Conservation (phyloP, 2,113 vertebrate genomes). For the Anhinga anhinga region DNA sequence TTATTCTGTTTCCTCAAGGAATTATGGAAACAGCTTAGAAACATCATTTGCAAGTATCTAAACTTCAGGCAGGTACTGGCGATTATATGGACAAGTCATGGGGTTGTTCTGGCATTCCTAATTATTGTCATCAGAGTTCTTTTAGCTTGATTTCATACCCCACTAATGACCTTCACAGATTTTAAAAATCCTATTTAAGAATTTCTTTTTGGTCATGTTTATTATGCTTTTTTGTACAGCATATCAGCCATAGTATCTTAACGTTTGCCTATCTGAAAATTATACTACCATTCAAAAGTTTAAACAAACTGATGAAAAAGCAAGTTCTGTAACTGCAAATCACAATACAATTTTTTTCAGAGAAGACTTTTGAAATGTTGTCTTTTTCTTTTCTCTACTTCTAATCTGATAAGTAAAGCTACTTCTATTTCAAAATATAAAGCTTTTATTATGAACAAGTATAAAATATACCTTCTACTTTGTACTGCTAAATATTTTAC, state of each 20-base stretch:
- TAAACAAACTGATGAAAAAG: background rate
- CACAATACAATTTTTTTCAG: background rate
- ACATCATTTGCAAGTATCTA: background rate
- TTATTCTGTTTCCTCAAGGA: background rate
- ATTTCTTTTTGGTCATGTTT: background rate
- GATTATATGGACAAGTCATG: background rate
- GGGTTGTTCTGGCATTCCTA: background rate
- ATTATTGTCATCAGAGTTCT: background rate
- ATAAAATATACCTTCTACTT: background rate
- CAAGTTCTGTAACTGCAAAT: background rate
- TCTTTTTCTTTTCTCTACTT: background rate
- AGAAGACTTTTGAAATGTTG: background rate
- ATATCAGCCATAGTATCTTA: background rate
- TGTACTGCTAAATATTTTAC: background rate
- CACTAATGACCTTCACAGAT: background rate
- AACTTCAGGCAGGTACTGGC: background rate
- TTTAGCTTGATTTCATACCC: background rate
- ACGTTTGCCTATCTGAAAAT: background rate
- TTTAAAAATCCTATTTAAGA: background rate
- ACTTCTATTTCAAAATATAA: background rate
- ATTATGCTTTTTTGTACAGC: background rate
- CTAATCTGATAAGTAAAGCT: background rate
- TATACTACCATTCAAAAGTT: background rate
- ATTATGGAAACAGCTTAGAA: background rate
- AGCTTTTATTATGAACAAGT: background rate